Evolutionary conservation across 2,797 vertebrate genomes (phyloP).

Genomic region (Anas bernieri): DNA sequence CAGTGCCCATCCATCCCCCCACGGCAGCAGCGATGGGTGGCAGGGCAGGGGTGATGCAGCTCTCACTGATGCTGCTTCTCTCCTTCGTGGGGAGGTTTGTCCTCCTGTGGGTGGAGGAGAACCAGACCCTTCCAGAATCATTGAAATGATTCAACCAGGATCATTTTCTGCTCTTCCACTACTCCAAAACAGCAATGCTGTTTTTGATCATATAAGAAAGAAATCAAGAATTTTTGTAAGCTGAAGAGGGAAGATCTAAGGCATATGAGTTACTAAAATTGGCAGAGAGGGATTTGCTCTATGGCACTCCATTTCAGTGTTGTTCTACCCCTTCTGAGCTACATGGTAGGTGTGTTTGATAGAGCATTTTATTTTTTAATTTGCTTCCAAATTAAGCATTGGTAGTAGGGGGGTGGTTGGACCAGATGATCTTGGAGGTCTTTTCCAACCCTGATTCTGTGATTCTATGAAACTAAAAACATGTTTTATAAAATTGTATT

Average conservation of each 20-base stretch:
- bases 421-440: too few relatives aligned
- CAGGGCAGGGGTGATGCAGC: fast-evolving
- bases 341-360: not conserved
- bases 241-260: not conserved
- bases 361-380: not conserved
- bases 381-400: not conserved
- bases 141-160: not conserved
- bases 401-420: too few relatives aligned
- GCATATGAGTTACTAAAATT: not conserved
- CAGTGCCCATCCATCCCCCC: not conserved
- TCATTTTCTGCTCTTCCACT: not conserved
- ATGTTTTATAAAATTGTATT: not conserved
- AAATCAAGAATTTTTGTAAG: not conserved
- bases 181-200: not conserved
- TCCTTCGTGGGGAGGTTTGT: not conserved
- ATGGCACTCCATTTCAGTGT: not conserved
- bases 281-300: not conserved
- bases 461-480: not conserved
- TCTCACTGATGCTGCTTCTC: not conserved
- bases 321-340: not conserved
- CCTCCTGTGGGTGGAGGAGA: not conserved
- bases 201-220: not conserved
- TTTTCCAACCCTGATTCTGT: too few relatives aligned
- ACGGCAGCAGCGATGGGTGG: not conserved
- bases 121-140: not conserved